Conservation (phyloP, 1,140 invertebrate species). For the Drosophila erecta region DNA sequence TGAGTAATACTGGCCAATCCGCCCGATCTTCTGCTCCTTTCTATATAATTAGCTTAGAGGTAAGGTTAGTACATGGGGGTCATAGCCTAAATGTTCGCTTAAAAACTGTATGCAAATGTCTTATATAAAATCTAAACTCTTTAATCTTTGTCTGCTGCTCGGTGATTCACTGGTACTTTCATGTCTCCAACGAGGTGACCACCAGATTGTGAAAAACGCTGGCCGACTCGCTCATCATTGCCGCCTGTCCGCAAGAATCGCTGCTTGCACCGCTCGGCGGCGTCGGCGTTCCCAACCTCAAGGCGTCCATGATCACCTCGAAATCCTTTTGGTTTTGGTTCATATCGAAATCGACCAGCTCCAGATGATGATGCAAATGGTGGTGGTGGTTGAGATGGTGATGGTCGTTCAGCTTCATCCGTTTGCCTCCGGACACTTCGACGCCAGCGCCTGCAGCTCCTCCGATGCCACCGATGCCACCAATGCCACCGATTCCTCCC, state of each 20-base stretch:
- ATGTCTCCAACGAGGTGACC: slow-evolving; percentile 88
- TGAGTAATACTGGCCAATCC: slow-evolving; percentile 49
- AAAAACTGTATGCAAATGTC: slow-evolving; percentile 7
- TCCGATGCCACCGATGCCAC: neutral
- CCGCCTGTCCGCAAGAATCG: slow-evolving; percentile 88
- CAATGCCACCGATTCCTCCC: slow-evolving; percentile 23
- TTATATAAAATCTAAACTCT: slow-evolving; percentile 18
- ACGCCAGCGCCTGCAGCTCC: slow-evolving; percentile 41
- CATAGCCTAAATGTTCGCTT: slow-evolving; percentile 32
- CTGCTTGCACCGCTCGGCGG: slow-evolving; percentile 80
- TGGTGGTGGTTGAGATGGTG: slow-evolving; percentile 18
- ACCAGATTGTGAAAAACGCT: slow-evolving; percentile 89
- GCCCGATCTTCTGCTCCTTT: slow-evolving; percentile 4
- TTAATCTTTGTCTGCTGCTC: slow-evolving; percentile 33
- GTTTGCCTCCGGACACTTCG: slow-evolving; percentile 31
- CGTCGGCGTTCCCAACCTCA: slow-evolving; percentile 83
- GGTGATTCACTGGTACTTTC: slow-evolving; percentile 78
- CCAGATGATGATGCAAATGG: slow-evolving; percentile 56
- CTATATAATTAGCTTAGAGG: slow-evolving; percentile 16
- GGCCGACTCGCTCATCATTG: slow-evolving; percentile 89
- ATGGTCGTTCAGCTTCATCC: slow-evolving; percentile 39
- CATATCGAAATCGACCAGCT: slow-evolving; percentile 84
- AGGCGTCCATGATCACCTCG: slow-evolving; percentile 85
- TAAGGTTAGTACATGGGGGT: slow-evolving; percentile 1
- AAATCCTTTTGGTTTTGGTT: slow-evolving; percentile 85